Evolutionary conservation across 1,140 invertebrate species (phyloP), one percentile per base, ranked within the genome.

Genomic region (Brachionus calyciflorus): DNA sequence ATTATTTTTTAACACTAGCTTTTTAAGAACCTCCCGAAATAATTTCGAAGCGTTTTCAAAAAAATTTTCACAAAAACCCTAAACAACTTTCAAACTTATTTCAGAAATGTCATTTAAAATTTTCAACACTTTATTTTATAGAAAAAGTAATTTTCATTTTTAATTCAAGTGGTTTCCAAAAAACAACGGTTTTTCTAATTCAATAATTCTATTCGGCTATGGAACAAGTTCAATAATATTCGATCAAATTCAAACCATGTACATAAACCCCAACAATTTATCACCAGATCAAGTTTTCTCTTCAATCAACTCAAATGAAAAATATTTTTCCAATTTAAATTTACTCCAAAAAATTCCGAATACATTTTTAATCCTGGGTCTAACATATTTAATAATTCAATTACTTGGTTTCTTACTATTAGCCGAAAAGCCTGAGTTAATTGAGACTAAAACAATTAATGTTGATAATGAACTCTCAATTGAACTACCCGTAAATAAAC

Each of bases 201-300:
- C 85, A 1, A 78, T 84, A 60, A 83, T 86, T 24, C 82, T 86
- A 5, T 84, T 81, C 17, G 85, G 85, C 3, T 85, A 83, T 79
- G 85, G 85, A 17, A 78, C 82, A 12, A 84, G 86, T 49, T 81
- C 84, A 12, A 82, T 86, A 63, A 80, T 85, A 65, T 84, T 86
- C 79, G 82, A 84, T 76, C 81, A 81, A 60, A 78, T 86, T 30
- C 84, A 87, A 76, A 86, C 84, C 4, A 78, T 79, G 4, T 86
- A 80, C 69, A 80, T 87, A 6, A 87, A 87, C 79, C 86, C 85
- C n/a, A 33, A 83, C 9, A 87, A 87, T 77, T 65, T 80, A 28
- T 63, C 78, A 37, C 78, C 84, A 2, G 79, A 80, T 70, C 41
- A 19, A 28, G 28, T 51, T 14, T 76, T 37, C 21, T 76, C 51